These are phyloP conservation scores for Drosophila diplacantha DNA, from an alignment of 2,888 invertebrate genomes.

Conservation along the genomic window DNA sequence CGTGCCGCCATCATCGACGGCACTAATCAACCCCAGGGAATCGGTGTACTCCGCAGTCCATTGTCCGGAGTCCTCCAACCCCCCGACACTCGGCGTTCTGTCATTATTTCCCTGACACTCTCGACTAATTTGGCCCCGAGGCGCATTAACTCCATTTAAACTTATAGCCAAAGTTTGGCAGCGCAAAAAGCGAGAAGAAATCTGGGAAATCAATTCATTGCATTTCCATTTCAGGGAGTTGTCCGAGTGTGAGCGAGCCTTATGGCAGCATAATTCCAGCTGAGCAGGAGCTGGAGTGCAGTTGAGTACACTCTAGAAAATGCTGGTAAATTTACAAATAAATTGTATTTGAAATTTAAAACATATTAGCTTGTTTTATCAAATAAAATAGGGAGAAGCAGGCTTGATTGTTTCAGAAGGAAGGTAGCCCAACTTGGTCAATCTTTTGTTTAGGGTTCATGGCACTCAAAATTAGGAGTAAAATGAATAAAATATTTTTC, in stretches of 20 bases:
- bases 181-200: slow-evolving; percentile 21
- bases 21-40: slow-evolving; percentile 26
- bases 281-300: slow-evolving; percentile 22
- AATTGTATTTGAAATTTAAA: background rate
- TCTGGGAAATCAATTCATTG: slow-evolving; percentile 44
- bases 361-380: background rate
- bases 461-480: background rate
- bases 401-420: background rate
- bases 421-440: background rate
- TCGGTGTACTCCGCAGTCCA: background rate
- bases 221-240: slow-evolving; percentile 39
- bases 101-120: slow-evolving; percentile 39
- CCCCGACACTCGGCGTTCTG: slow-evolving; percentile 34
- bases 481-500: background rate
- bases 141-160: slow-evolving; percentile 45
- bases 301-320: slow-evolving; percentile 1
- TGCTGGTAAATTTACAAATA: background rate
- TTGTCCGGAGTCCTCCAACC: slow-evolving; percentile 3
- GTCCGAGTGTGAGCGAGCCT: slow-evolving; percentile 41
- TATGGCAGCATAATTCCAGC: slow-evolving; percentile 54
- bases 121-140: slow-evolving; percentile 41
- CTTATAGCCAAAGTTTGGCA: slow-evolving; percentile 40
- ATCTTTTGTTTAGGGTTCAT: background rate
- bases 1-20: slow-evolving; percentile 14
- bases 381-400: background rate